Conservation (phyloP, 2,888 invertebrate species). For the Fabriciana adippe region DNA sequence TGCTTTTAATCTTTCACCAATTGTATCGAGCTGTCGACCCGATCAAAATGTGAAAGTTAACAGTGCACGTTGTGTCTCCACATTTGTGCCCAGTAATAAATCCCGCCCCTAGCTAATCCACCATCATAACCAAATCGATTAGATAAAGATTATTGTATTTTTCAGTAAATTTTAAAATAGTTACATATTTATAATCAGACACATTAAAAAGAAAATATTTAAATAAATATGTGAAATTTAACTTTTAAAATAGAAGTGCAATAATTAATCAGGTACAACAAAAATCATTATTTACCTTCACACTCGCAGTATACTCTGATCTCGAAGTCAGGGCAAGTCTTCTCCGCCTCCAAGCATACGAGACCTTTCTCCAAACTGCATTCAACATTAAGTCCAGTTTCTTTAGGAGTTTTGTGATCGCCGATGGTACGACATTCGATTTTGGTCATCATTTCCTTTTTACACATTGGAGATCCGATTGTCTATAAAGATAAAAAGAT, state of each 20-base stretch:
- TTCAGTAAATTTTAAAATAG: background rate
- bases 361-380: constrained; percentile 89
- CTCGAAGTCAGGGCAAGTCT: constrained; percentile 90
- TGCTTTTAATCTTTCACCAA: too few species aligned
- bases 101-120: too few species aligned
- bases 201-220: background rate
- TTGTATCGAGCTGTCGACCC: too few species aligned
- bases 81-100: too few species aligned
- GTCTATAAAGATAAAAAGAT: constrained; percentile 45
- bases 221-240: too few species aligned
- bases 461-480: constrained; percentile 82
- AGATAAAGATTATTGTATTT: too few species aligned
- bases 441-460: constrained; percentile 83
- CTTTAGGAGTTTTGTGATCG: constrained; percentile 84
- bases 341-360: constrained; percentile 80
- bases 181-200: too few species aligned
- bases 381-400: constrained; percentile 88
- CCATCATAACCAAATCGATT: too few species aligned
- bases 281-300: constrained; percentile 44
- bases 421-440: constrained; percentile 89
- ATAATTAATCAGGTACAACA: too few species aligned
- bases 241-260: too few species aligned
- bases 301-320: constrained; percentile 87
- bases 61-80: too few species aligned
- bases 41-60: too few species aligned